A percentile compares a stretch with the other conserved stretches of the same genome.
These are phyloP conservation scores for Abrostola triplasia DNA, from an alignment of 2,888 invertebrate genomes.

Conservation along the genomic window DNA sequence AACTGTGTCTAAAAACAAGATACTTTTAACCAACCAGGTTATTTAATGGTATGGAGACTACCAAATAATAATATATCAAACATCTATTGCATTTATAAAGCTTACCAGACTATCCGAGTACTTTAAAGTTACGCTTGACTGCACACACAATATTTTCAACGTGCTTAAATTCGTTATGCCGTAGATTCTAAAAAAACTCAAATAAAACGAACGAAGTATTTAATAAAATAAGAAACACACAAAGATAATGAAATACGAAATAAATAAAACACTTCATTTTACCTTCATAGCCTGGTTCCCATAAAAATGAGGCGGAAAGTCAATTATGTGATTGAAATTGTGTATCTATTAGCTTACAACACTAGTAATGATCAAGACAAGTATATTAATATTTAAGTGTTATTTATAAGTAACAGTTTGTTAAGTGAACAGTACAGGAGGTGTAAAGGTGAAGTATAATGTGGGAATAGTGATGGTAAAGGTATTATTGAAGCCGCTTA, in stretches of 20 bases:
- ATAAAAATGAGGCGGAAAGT: slow-evolving; percentile 84
- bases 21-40: slow-evolving; percentile 32
- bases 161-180: slow-evolving; percentile 68
- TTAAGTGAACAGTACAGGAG: slow-evolving; percentile 16
- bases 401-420: slow-evolving; percentile 26
- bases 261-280: slow-evolving; percentile 73
- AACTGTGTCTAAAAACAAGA: slow-evolving; percentile 40
- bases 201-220: slow-evolving; percentile 60
- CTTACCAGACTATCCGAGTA: slow-evolving; percentile 48
- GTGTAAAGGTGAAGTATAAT: slow-evolving; percentile 11
- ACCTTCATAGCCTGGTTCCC: slow-evolving; percentile 87
- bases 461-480: not conserved
- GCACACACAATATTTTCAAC: slow-evolving; percentile 60
- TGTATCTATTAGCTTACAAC: slow-evolving; percentile 49
- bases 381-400: slow-evolving; percentile 29
- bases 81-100: slow-evolving; percentile 44
- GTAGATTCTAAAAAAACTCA: slow-evolving; percentile 56
- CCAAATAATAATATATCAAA: slow-evolving; percentile 36
- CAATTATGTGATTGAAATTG: slow-evolving; percentile 68
- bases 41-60: slow-evolving; percentile 37
- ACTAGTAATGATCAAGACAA: slow-evolving; percentile 23
- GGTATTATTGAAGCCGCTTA: slow-evolving; percentile 66
- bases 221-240: slow-evolving; percentile 72
- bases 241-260: slow-evolving; percentile 71
- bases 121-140: slow-evolving; percentile 46